Base-by-base conservation (phyloP, 2,797 vertebrate genomes). In the Aplochiton taeniatus region DNA sequence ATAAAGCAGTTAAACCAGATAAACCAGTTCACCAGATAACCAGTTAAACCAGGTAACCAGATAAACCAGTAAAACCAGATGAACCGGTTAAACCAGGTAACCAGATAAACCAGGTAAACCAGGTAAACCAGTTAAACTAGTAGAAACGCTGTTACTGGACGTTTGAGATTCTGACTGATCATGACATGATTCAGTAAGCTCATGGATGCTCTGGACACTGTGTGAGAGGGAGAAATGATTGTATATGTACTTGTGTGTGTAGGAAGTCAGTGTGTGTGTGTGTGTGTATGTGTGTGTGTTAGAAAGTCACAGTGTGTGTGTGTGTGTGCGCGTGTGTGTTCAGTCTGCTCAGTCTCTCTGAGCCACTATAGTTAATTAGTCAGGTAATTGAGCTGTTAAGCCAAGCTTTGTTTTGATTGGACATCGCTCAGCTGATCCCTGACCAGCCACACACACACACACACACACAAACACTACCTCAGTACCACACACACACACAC, bases 301-400 rank as follows among this genome's bases (percentile, higher is more conserved):
- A 7, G 8, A 6, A 16, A 8, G 31, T 57, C n/a, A n/a, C n/a
- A 68, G 31, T 57, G 55, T 42, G 11, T 9, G 31, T 54, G 52
- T 9, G 52, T 58, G 56, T 45, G 57, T 45, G 56, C 45, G 55
- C 45, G 56, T 58, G 57, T 45, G 31, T 68, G 20, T 20, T 48
- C 52, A 55, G 65, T 52, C n/a, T n/a, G n/a, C n/a, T n/a, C n/a
- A n/a, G n/a, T 57, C 65, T 14, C 52, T 62, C 52, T 53, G 59
- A 70, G 74, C 58, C 59, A 49, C 19, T 41, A 44, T 54, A n/a
- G n/a, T 66, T 75, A 74, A 77, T 75, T 73, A 67, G 69, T 69
- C 41, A 42, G 64, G 63, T 64, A 70, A 77, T 70, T 66, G 65
- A 74, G 68, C 63, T 55, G 74, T 72, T 81, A 68, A 76, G 74